Percentiles rank a stretch among this genome's conserved stretches.
Evolutionary conservation across 2,113 vertebrate genomes (phyloP).

Genomic region (Oryzias celebensis): DNA sequence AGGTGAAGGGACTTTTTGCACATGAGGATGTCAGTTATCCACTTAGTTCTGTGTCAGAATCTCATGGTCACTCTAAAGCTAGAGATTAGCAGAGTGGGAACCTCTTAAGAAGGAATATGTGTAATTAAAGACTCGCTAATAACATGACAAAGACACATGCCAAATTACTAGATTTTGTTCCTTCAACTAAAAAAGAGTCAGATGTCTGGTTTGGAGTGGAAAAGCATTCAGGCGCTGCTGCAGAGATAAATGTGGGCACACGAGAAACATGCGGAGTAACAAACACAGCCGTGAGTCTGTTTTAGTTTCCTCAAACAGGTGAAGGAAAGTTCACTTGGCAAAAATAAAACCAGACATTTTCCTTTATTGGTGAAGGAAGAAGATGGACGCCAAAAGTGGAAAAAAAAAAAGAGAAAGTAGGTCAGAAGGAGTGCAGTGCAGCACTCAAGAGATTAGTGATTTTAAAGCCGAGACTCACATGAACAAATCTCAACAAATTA

Average conservation of each 20-base stretch:
- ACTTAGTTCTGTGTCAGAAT: not conserved
- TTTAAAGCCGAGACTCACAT: slow-evolving; percentile 64
- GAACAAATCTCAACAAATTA: slow-evolving; percentile 69
- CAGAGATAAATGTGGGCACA: not conserved
- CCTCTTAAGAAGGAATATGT: too few species aligned
- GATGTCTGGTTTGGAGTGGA: not conserved
- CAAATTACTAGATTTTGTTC: not conserved
- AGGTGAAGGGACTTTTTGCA: not conserved
- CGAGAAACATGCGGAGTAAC: slow-evolving; percentile 3
- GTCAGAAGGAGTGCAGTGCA: slow-evolving; percentile 69
- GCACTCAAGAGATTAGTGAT: slow-evolving; percentile 67
- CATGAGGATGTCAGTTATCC: not conserved
- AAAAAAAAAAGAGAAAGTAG: slow-evolving; percentile 65
- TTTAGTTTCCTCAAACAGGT: slow-evolving; percentile 51
- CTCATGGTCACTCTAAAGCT: not conserved
- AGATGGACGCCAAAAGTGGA: slow-evolving; percentile 50
- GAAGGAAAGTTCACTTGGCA: slow-evolving; percentile 51
- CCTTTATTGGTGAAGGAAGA: slow-evolving; percentile 41
- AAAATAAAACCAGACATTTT: slow-evolving; percentile 63
- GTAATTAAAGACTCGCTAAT: not conserved
- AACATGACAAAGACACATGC: not conserved
- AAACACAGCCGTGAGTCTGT: slow-evolving; percentile 20
- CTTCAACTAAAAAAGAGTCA: not conserved
- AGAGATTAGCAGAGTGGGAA: not conserved
- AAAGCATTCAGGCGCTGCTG: not conserved